Evolutionary conservation across 2,797 vertebrate genomes (phyloP).

Genomic region (Enteromius thamalakanensis): DNA sequence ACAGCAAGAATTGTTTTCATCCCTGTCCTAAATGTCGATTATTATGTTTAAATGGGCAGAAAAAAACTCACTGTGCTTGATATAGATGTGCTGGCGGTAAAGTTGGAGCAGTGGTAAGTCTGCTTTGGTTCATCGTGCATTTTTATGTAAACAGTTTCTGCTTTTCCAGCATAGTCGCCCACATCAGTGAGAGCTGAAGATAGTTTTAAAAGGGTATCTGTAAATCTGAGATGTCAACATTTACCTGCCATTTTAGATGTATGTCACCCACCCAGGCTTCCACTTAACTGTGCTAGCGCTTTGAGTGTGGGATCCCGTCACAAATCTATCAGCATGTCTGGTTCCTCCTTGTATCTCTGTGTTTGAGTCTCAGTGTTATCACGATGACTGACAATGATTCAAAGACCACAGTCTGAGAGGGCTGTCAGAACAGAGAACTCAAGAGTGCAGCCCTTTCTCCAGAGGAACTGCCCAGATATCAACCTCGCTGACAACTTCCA

Average conservation of each 20-base stretch:
- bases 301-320: conserved; percentile 38
- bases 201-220: not conserved
- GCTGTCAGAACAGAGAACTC: conserved; percentile 30
- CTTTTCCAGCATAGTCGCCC: not conserved
- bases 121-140: conserved; percentile 32
- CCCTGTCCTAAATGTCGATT: not conserved
- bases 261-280: conserved; percentile 23
- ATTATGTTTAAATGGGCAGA: not conserved
- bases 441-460: conserved; percentile 5
- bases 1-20: not conserved
- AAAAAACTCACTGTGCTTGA: not conserved
- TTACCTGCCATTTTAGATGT: conserved; percentile 30
- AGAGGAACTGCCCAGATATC: conserved; percentile 24
- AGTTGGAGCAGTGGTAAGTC: not conserved
- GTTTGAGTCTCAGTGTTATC: conserved; percentile 21
- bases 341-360: conserved; percentile 22
- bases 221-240: conserved; percentile 23
- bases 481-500: conserved; percentile 5
- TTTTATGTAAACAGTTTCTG: conserved; percentile 19
- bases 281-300: conserved; percentile 26
- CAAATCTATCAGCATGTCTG: conserved; percentile 36
- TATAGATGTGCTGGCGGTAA: not conserved
- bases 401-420: conserved; percentile 16
- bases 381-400: conserved; percentile 33
- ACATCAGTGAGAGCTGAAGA: conserved; percentile 18